Percentiles rank a stretch among this genome's conserved stretches.
These are phyloP conservation scores for Drosophila funebris DNA, from an alignment of 1,140 invertebrate genomes.

Conservation along the genomic window DNA sequence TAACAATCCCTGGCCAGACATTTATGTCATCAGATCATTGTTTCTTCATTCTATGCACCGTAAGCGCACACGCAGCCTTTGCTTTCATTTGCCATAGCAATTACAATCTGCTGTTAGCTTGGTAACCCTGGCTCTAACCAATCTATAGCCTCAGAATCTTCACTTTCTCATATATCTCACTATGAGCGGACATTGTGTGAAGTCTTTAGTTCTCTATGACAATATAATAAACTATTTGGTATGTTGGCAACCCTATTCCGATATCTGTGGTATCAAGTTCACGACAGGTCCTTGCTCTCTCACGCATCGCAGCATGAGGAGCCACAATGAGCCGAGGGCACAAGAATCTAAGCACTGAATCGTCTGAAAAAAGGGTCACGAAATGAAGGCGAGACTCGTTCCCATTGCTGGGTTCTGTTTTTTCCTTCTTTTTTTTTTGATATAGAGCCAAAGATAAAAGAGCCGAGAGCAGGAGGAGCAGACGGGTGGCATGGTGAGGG, in stretches of 20 bases:
- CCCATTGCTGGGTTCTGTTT: conserved; percentile 3
- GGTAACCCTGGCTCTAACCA: too few relatives aligned
- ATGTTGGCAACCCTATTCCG: conserved; percentile 14
- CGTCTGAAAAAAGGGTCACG: conserved; percentile 59
- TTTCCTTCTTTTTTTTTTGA: conserved; percentile 26
- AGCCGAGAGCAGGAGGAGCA: conserved; percentile 1
- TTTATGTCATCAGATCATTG: too few relatives aligned
- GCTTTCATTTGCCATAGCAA: too few relatives aligned
- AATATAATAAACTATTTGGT: background rate
- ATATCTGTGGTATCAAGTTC: conserved; percentile 65
- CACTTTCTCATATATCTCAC: background rate
- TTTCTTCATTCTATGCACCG: too few relatives aligned
- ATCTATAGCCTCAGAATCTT: background rate
- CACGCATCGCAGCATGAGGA: conserved; percentile 61
- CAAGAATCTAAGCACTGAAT: conserved; percentile 23
- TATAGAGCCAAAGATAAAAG: conserved; percentile 72
- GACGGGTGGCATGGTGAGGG: background rate
- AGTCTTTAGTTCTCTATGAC: background rate
- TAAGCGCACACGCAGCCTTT: too few relatives aligned
- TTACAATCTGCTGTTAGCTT: too few relatives aligned
- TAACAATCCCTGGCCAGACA: background rate
- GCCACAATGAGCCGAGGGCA: conserved; percentile 7
- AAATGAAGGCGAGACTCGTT: conserved; percentile 39
- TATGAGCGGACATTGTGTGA: background rate
- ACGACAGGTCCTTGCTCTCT: conserved; percentile 76